Conservation (phyloP, 30 jellyfish, hydroid and myxozoan genomes). For the Pseudorhiza aurosa region DNA sequence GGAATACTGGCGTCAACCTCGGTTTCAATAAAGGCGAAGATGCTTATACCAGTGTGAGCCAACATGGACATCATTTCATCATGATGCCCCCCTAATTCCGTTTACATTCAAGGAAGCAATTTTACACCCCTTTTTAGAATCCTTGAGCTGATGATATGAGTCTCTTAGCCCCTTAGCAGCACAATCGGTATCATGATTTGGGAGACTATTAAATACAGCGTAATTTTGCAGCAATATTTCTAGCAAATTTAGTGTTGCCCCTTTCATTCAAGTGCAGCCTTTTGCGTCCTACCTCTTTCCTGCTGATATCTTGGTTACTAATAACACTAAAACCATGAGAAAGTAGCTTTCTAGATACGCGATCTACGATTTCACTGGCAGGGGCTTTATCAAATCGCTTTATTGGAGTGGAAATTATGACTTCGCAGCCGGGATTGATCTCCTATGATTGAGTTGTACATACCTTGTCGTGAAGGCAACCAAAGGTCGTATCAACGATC, state of each 20-base stretch:
- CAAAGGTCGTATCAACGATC: constrained; percentile 33
- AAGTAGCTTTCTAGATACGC: not conserved
- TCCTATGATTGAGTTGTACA: no score
- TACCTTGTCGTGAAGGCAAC: constrained; percentile 74
- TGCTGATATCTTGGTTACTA: not conserved
- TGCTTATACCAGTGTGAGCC: not conserved
- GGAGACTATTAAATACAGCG: not conserved
- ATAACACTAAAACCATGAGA: not conserved
- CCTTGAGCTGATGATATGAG: not conserved
- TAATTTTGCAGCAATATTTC: not conserved
- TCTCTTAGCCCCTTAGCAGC: no score
- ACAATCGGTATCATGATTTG: no score
- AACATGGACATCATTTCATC: not conserved
- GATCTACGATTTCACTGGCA: not conserved
- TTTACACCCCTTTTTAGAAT: not conserved
- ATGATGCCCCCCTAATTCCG: no score
- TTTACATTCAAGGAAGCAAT: not conserved
- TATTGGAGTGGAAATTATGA: not conserved
- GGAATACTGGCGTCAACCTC: constrained; percentile 11
- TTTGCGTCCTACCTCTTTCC: not conserved
- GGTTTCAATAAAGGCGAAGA: constrained; percentile 37
- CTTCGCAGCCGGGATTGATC: no score
- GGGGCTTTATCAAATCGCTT: not conserved
- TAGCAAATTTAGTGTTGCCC: constrained; percentile 1
- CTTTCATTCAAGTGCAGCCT: not conserved